Conservation (phyloP, 2,797 vertebrate species). For the Numenius phaeopus region DNA sequence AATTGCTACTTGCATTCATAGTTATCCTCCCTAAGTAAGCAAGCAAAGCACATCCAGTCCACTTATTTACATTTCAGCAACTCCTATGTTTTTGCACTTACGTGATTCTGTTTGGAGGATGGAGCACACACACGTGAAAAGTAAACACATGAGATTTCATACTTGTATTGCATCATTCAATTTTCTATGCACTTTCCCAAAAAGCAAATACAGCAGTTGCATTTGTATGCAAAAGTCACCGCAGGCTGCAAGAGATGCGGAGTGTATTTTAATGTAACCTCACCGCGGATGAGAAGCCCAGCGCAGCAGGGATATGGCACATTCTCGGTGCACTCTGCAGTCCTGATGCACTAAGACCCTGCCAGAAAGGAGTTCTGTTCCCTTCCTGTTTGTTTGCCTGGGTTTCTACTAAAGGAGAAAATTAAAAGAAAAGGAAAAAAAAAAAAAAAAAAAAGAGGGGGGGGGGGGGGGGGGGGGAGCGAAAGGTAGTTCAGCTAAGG, state of each 20-base stretch:
- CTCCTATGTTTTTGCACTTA: background rate
- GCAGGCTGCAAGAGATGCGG: rapidly evolving
- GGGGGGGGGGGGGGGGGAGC: too few relatives aligned
- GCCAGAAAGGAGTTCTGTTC: background rate
- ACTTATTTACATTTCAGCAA: background rate
- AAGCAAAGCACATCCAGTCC: background rate
- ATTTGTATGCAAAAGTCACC: background rate
- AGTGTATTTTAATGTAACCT: background rate
- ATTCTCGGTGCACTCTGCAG: background rate
- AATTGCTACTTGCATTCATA: background rate
- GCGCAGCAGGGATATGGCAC: background rate
- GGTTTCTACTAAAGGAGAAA: background rate
- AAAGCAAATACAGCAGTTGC: background rate
- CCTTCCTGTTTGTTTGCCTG: background rate
- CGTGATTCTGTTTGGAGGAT: background rate
- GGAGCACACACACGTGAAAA: background rate
- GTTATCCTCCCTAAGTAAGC: background rate
- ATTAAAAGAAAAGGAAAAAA: too few relatives aligned
- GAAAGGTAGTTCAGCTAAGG: background rate
- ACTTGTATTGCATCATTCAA: background rate
- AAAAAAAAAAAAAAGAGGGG: rapidly evolving
- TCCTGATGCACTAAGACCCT: background rate
- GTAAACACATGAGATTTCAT: background rate
- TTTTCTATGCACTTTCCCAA: background rate
- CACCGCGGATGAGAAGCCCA: background rate